phyloP scores from a whole-genome alignment of 2,797 vertebrate genomes.

The Manis crassicaudata region DNA sequence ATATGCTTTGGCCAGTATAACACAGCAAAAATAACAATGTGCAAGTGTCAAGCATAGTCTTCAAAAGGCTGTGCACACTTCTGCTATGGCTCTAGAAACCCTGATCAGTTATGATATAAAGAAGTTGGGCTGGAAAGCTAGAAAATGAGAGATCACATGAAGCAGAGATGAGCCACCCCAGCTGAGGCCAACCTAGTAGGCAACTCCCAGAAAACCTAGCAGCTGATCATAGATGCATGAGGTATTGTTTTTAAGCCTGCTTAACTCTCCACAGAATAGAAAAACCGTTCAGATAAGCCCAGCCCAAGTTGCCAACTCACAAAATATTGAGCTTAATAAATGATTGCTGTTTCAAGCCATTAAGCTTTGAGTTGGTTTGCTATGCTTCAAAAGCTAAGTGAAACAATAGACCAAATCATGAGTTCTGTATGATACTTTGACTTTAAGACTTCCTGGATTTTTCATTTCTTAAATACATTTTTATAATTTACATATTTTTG shows the following conservation, averaged over 20 bases:
- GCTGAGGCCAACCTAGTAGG: no score
- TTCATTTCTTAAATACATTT: neutral
- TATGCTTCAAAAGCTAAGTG: neutral
- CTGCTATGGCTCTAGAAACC: neutral
- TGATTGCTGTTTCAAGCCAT: neutral
- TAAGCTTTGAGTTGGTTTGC: neutral
- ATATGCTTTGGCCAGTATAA: neutral
- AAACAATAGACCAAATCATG: neutral
- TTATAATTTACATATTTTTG: neutral
- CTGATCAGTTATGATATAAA: neutral
- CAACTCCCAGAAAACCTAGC: neutral
- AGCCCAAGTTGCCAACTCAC: neutral
- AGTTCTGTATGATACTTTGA: neutral
- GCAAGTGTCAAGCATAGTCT: neutral
- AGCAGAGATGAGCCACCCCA: neutral
- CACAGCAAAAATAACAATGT: neutral
- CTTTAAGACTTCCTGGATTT: neutral
- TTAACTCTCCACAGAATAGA: neutral
- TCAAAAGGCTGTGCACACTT: neutral
- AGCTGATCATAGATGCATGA: neutral
- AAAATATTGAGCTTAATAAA: neutral
- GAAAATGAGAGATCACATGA: neutral
- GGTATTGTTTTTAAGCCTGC: no score
- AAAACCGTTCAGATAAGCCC: no score
- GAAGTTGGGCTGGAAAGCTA: neutral